These are phyloP conservation scores for Fratercula arctica DNA, from an alignment of 2,797 vertebrate species.

Conservation along the genomic window DNA sequence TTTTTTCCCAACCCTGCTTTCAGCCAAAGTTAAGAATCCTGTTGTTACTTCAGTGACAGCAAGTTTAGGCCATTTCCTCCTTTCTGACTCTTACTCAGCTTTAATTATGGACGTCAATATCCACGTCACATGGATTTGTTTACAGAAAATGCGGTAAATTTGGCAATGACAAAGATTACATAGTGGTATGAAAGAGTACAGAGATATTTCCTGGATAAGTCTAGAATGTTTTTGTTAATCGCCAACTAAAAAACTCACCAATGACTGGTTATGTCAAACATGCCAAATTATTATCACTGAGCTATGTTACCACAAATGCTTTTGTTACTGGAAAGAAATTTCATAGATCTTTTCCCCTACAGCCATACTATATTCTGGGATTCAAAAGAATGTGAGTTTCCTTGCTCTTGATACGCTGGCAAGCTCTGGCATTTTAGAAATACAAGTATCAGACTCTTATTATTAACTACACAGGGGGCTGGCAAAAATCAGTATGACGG, in stretches of 20 bases:
- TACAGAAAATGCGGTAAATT: conserved; percentile 1
- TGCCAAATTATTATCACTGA: not conserved
- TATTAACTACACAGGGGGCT: not conserved
- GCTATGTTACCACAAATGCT: not conserved
- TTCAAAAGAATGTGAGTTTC: not conserved
- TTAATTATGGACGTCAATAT: not conserved
- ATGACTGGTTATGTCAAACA: not conserved
- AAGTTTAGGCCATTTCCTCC: not conserved
- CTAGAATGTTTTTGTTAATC: not conserved
- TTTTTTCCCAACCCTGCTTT: not conserved
- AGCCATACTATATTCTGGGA: not conserved
- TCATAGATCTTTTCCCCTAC: not conserved
- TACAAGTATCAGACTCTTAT: not conserved
- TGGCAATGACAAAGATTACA: not conserved
- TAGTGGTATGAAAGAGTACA: not conserved
- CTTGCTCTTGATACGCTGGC: not conserved
- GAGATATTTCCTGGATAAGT: conserved; percentile 43
- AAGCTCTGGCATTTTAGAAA: not conserved
- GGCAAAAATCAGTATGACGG: not conserved
- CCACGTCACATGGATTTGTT: not conserved
- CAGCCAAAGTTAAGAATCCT: not conserved
- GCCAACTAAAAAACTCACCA: not conserved
- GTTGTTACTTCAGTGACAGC: not conserved
- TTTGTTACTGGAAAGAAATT: not conserved
- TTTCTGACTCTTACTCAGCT: not conserved